phyloP scores from a whole-genome alignment of 2,888 invertebrate genomes.

The Pachycephus smyrnensis region DNA sequence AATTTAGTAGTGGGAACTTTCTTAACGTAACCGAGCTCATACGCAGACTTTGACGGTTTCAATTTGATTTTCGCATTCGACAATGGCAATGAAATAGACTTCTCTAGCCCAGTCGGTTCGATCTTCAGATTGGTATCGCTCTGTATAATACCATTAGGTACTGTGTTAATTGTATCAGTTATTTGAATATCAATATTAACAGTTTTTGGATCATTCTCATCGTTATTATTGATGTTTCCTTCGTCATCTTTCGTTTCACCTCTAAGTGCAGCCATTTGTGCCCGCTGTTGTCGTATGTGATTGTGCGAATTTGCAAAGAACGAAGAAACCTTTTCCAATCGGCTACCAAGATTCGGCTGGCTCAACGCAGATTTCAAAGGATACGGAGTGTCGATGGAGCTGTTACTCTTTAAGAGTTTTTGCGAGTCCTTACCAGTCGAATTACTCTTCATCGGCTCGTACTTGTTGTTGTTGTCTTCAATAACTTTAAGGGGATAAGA shows the following conservation, averaged over 20 bases:
- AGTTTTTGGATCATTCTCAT: slow-evolving; percentile 62
- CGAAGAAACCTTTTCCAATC: slow-evolving; percentile 61
- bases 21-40: slow-evolving; percentile 59
- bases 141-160: slow-evolving; percentile 36
- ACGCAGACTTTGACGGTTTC: slow-evolving; percentile 62
- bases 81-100: slow-evolving; percentile 59
- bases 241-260: slow-evolving; percentile 49
- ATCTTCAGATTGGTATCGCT: slow-evolving; percentile 50
- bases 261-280: slow-evolving; percentile 68
- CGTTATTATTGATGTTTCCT: slow-evolving; percentile 39
- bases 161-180: slow-evolving; percentile 55
- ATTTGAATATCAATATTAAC: slow-evolving; percentile 65
- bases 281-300: slow-evolving; percentile 75
- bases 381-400: slow-evolving; percentile 61
- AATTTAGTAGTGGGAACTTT: slow-evolving; percentile 66
- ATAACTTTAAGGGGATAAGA: slow-evolving; percentile 68
- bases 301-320: slow-evolving; percentile 80
- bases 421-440: slow-evolving; percentile 57
- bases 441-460: slow-evolving; percentile 60
- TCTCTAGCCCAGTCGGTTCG: slow-evolving; percentile 47
- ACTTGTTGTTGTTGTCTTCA: slow-evolving; percentile 68
- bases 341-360: slow-evolving; percentile 64
- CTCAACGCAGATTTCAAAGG: slow-evolving; percentile 64
- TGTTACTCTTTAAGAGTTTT: slow-evolving; percentile 59
- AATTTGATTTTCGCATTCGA: slow-evolving; percentile 55